Evolutionary conservation across 2,888 invertebrate species (phyloP).

Genomic region (Phaonia tiefii): DNA sequence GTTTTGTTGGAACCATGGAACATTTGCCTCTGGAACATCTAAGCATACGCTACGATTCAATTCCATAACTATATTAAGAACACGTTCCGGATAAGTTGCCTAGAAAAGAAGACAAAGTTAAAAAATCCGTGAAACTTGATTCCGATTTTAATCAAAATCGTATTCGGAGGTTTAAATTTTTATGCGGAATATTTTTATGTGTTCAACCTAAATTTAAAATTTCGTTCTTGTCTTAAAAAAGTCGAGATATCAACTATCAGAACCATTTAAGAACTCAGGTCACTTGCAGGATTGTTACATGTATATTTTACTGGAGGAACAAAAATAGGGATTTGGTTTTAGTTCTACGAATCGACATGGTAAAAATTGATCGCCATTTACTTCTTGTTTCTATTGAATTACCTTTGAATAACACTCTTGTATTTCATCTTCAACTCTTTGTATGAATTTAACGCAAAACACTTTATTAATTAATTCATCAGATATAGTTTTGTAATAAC

Average conservation of each 20-base stretch:
- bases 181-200: too few species aligned
- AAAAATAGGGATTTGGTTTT: background rate
- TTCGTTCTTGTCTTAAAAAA: too few species aligned
- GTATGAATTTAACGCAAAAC: conserved; percentile 83
- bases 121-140: background rate
- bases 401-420: conserved; percentile 82
- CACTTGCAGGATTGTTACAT: too few species aligned
- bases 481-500: conserved; percentile 82
- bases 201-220: too few species aligned
- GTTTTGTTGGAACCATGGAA: conserved; percentile 86
- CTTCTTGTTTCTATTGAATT: too few species aligned
- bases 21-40: conserved; percentile 84
- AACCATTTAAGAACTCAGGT: too few species aligned
- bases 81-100: conserved; percentile 82
- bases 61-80: conserved; percentile 83
- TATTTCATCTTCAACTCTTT: conserved; percentile 83
- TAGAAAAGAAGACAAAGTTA: conserved; percentile 72
- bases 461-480: conserved; percentile 82
- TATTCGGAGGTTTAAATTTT: too few species aligned
- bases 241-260: too few species aligned
- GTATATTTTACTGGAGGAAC: background rate
- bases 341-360: too few species aligned
- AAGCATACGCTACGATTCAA: conserved; percentile 84
- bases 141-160: too few species aligned
- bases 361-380: too few species aligned